Evolutionary conservation across 2,888 invertebrate species (phyloP).

Genomic region (Andrena dorsata): DNA sequence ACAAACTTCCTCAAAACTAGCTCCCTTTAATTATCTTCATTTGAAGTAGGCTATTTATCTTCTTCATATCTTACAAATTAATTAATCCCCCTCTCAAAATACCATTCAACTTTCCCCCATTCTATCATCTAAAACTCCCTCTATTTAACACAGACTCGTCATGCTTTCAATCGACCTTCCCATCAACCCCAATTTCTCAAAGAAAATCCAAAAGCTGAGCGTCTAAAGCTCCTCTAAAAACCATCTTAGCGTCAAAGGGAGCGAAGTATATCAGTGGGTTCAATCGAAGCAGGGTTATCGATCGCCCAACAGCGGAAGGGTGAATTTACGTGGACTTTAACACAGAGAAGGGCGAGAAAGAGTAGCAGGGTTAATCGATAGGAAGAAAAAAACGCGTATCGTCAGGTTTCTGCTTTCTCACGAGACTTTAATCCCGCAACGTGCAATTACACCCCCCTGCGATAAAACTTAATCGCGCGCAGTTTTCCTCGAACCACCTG

Average conservation of each 20-base stretch:
- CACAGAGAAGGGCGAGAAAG: neutral
- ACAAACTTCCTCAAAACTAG: too few relatives aligned
- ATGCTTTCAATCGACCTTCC: neutral
- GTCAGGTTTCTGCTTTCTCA: constrained; percentile 53
- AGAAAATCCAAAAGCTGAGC: neutral
- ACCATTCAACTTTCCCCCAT: too few relatives aligned
- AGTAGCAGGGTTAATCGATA: constrained; percentile 6
- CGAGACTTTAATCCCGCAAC: constrained; percentile 8
- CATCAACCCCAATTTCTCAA: neutral
- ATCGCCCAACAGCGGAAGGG: neutral
- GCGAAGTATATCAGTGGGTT: neutral
- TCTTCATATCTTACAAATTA: neutral
- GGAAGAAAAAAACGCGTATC: neutral
- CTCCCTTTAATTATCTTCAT: too few relatives aligned
- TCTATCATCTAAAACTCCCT: neutral
- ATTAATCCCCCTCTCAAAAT: neutral
- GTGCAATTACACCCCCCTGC: constrained; percentile 45
- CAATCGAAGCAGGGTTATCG: neutral
- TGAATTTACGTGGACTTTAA: neutral
- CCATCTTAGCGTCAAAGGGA: neutral
- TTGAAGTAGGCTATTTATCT: too few relatives aligned
- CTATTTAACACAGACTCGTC: neutral
- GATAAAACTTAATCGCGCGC: neutral
- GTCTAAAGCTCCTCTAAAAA: neutral
- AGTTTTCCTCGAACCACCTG: constrained; percentile 6